Base-by-base conservation (phyloP, 2,888 invertebrate genomes). In the Tetheella fluctuosa region DNA sequence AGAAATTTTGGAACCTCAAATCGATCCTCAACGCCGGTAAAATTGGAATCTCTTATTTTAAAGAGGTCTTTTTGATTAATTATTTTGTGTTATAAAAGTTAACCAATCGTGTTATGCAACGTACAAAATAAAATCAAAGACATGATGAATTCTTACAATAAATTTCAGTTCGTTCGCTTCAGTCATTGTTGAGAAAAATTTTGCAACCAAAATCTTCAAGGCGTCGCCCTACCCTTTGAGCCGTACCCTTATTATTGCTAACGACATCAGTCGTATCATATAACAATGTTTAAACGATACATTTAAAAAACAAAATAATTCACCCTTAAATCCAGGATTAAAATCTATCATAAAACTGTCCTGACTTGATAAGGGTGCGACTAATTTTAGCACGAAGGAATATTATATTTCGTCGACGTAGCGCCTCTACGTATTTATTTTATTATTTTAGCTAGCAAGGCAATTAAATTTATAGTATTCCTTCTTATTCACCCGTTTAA, bases 361-460 rank as follows among this genome's bases (percentile, higher is more conserved):
- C 64, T 59, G 59, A 63, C 70, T 61, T 68, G 68, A 68, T 70
- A 59, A 70, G 68, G 68, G 70, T 68, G 48, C 39, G 28, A 58
- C 60, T 59, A 37, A 42, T 68, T 64, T 23, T 64, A 64, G 61
- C 61, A 61, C 12, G 28, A 25, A n/a, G 17, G 42, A 48, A 48
- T 6, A 48, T 48, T 48, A 20, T 20, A 10, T 48, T 48, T 48
- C 10, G 48, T 20, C 20, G 17, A 48, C 48, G 13, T 17, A 42
- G 17, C 8, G 42, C 42, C 42, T 42, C 42, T 42, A 42, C 42
- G 17, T 10, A 48, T 48, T 48, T 48, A 48, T 48, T 48, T 48
- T 48, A 48, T 48, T 48, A 48, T n/a, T 48, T 48, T 20, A 48
- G 48, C 20, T 20, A 20, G 48, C 48, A 48, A 48, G 20, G 48